These are phyloP conservation scores for Semicossyphus pulcher DNA, from an alignment of 2,113 vertebrate genomes.

Conservation along the genomic window DNA sequence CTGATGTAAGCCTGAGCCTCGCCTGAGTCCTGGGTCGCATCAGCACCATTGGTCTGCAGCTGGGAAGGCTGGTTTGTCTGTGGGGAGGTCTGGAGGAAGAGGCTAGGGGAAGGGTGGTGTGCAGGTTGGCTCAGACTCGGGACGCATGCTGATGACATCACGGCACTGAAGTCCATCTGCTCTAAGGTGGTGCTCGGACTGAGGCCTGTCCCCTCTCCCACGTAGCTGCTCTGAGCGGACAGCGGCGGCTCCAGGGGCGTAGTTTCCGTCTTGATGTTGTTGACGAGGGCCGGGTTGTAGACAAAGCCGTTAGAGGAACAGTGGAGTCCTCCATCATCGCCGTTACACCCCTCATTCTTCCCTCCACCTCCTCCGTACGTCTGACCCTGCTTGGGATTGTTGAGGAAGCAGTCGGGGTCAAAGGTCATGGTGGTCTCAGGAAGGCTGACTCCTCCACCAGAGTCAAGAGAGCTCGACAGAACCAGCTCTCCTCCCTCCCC, in stretches of 20 bases:
- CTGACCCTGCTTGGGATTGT: constrained; percentile 99
- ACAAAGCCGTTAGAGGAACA: constrained; percentile 86
- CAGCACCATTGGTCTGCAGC: constrained; percentile 70
- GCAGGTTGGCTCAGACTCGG: constrained; percentile 87
- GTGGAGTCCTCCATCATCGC: constrained; percentile 69
- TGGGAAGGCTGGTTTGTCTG: constrained; percentile 80
- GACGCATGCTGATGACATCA: constrained; percentile 87
- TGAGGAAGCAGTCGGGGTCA: constrained; percentile 99
- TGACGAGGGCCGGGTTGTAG: constrained; percentile 89
- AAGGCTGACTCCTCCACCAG: constrained; percentile 88
- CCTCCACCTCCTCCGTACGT: constrained; percentile 93
- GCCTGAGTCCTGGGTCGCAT: constrained; percentile 68
- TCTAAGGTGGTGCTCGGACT: constrained; percentile 98
- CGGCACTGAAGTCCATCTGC: constrained; percentile 99
- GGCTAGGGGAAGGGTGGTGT: constrained; percentile 93
- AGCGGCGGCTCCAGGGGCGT: constrained; percentile 93
- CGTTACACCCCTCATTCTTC: constrained; percentile 74
- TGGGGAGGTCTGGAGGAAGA: constrained; percentile 94
- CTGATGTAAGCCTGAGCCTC: constrained; percentile 75
- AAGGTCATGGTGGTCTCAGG: constrained; percentile 97
- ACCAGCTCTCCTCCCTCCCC: constrained; percentile 89
- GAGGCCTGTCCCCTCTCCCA: constrained; percentile 87
- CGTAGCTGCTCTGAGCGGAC: constrained; percentile 86
- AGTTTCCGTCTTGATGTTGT: constrained; percentile 96
- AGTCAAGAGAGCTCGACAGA: constrained; percentile 93